These are phyloP conservation scores for Gerris buenoi DNA, from an alignment of 1,140 invertebrate genomes.

Conservation along the genomic window DNA sequence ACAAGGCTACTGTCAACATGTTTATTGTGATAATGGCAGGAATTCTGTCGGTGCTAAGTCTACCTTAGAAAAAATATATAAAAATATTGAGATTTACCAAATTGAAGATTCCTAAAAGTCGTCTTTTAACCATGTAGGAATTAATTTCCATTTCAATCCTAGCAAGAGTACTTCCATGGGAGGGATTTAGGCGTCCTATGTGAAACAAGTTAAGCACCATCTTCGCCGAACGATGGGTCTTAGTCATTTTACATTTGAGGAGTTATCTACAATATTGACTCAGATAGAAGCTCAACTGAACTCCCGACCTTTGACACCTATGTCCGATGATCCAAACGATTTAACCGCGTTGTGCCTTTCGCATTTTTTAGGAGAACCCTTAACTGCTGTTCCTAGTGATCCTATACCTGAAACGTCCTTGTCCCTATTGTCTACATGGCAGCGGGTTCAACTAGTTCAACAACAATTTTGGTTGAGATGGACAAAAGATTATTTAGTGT, in stretches of 20 bases:
- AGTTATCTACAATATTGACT: conserved; percentile 14
- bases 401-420: neutral
- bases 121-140: neutral
- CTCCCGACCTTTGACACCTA: conserved; percentile 25
- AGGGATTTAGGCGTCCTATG: conserved; percentile 31
- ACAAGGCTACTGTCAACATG: conserved; percentile 26
- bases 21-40: conserved; percentile 29
- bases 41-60: conserved; percentile 27
- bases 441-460: neutral
- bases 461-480: neutral
- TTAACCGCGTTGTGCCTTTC: neutral
- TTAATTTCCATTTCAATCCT: conserved; percentile 31
- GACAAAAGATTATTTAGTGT: neutral
- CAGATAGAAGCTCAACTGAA: conserved; percentile 23
- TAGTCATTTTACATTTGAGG: conserved; percentile 18
- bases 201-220: conserved; percentile 29
- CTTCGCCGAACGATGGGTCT: conserved; percentile 21
- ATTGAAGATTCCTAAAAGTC: neutral
- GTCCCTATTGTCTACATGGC: neutral
- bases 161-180: conserved; percentile 30
- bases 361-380: neutral
- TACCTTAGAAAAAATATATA: conserved; percentile 6
- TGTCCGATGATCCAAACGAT: conserved; percentile 17
- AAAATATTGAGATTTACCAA: neutral
- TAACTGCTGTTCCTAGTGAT: neutral